These are phyloP conservation scores for Hetaerina titia DNA, from an alignment of 2,888 invertebrate genomes.

Conservation along the genomic window DNA sequence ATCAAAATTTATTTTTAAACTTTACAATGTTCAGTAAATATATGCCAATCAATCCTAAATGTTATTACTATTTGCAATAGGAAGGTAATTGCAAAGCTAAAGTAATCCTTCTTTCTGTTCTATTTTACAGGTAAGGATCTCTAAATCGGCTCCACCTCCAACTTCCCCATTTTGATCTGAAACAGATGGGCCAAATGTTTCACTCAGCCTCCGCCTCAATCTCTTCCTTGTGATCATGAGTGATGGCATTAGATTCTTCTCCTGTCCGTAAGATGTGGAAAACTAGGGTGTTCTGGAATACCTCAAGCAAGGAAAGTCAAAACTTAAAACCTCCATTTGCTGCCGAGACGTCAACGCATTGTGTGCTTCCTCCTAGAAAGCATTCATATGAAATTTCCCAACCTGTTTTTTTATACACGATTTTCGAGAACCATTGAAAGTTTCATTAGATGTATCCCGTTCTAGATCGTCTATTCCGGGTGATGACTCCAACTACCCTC, in stretches of 20 bases:
- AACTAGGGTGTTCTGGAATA: slow-evolving; percentile 61
- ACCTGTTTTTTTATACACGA: background rate
- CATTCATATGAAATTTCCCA: slow-evolving; percentile 46
- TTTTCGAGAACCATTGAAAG: slow-evolving; percentile 8
- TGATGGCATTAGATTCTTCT: slow-evolving; percentile 61
- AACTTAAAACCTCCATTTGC: slow-evolving; percentile 62
- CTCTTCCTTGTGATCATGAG: slow-evolving; percentile 58
- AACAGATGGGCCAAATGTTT: slow-evolving; percentile 67
- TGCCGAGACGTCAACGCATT: slow-evolving; percentile 38
- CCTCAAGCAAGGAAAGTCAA: slow-evolving; percentile 63
- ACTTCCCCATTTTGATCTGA: slow-evolving; percentile 65
- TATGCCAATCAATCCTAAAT: background rate
- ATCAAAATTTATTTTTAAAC: background rate
- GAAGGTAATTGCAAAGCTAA: background rate
- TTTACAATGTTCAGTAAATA: background rate
- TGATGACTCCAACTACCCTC: background rate
- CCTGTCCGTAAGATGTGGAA: slow-evolving; percentile 54
- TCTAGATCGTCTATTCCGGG: background rate
- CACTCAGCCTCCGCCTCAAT: slow-evolving; percentile 55
- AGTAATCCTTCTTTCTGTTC: background rate
- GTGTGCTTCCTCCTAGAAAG: background rate
- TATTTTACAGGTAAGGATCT: slow-evolving; percentile 48
- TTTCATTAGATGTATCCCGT: background rate
- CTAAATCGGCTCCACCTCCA: background rate
- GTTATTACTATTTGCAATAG: background rate